A percentile compares a stretch with the other conserved stretches of the same genome.
phyloP scores from a whole-genome alignment of 1,140 invertebrate genomes.

The Gyrodactylus bullatarudis region DNA sequence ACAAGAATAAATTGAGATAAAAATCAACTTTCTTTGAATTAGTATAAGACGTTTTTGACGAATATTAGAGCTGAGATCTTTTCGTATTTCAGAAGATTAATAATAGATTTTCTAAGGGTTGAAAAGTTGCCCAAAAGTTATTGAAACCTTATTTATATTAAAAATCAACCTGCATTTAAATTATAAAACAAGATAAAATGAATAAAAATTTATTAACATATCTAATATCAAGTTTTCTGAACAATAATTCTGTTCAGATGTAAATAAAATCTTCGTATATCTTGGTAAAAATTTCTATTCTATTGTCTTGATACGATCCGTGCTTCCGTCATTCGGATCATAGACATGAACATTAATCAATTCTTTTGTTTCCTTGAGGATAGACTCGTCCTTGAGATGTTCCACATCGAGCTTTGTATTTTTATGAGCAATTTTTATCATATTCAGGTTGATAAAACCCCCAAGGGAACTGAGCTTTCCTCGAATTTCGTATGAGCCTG shows the following conservation, averaged over 20 bases:
- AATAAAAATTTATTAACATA: background rate
- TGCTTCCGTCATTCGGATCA: background rate
- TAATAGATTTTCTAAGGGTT: too few relatives aligned
- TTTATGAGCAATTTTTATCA: background rate
- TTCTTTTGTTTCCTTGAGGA: background rate
- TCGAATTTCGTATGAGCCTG: background rate
- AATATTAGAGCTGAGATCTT: too few relatives aligned
- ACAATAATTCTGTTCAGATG: background rate
- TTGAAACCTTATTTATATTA: too few relatives aligned
- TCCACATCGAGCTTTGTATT: background rate
- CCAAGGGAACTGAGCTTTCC: background rate
- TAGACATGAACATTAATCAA: background rate
- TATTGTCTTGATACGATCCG: background rate
- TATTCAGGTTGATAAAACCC: background rate
- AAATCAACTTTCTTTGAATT: too few relatives aligned
- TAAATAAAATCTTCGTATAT: background rate
- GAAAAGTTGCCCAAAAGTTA: too few relatives aligned
- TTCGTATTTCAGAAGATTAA: too few relatives aligned
- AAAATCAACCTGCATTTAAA: background rate
- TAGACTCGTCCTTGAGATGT: background rate
- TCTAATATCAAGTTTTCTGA: background rate
- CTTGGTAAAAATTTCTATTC: background rate
- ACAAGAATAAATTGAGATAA: too few relatives aligned
- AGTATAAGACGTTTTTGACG: too few relatives aligned
- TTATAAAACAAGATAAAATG: background rate